A percentile compares a stretch with the other conserved stretches of the same genome.
Evolutionary conservation across 2,797 vertebrate genomes (phyloP).

Genomic region (Cephalopachus bancanus): DNA sequence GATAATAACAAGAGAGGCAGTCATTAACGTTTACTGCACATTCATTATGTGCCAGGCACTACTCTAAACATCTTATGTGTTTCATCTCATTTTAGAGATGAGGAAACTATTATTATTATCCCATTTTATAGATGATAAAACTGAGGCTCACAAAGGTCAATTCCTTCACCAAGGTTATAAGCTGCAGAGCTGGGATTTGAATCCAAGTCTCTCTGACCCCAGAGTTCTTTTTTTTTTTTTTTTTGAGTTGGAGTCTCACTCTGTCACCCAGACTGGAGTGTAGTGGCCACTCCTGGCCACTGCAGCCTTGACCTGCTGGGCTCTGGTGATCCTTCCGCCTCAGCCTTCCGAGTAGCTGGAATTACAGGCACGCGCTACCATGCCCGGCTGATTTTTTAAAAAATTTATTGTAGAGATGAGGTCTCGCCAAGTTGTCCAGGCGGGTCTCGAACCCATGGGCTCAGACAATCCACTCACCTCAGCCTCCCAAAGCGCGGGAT

Average conservation of each 20-base stretch:
- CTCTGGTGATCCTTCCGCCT: neutral
- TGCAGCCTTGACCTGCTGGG: neutral
- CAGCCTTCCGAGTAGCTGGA: neutral
- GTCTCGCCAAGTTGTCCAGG: neutral
- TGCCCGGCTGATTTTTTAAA: neutral
- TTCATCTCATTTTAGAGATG: neutral
- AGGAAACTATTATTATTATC: neutral
- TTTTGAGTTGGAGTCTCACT: neutral
- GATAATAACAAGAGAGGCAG: rapidly evolving
- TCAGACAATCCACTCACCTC: neutral
- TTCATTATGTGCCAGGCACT: neutral
- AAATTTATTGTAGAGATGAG: neutral
- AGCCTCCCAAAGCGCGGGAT: neutral
- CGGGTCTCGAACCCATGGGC: neutral
- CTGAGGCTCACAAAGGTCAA: neutral
- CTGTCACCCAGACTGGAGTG: neutral
- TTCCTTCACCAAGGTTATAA: neutral
- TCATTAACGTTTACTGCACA: rapidly evolving
- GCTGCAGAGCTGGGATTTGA: neutral
- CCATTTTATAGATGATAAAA: neutral
- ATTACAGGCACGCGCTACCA: neutral
- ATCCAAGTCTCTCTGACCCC: neutral
- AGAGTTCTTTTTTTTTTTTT: neutral
- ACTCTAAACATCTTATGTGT: no score
- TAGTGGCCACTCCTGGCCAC: neutral